These are phyloP conservation scores for Passer montanus DNA, from an alignment of 2,113 vertebrate species.

Conservation along the genomic window DNA sequence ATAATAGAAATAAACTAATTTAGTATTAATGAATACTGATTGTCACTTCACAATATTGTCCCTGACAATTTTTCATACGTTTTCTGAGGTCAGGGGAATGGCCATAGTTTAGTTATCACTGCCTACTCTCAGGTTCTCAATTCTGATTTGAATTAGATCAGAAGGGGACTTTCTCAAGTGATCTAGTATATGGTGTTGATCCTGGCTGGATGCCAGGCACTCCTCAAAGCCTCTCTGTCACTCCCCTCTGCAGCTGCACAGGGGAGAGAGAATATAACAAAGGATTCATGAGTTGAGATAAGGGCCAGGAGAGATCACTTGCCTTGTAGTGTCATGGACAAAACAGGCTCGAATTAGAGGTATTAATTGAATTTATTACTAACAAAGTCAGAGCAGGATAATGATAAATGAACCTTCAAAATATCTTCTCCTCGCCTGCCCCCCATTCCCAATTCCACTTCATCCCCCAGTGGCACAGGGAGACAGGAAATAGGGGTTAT, in stretches of 20 bases:
- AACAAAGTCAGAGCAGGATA: neutral
- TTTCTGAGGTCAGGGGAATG: neutral
- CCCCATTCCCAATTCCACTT: neutral
- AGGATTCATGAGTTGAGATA: neutral
- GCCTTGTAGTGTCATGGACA: neutral
- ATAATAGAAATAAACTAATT: neutral
- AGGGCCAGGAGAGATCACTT: neutral
- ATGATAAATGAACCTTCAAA: neutral
- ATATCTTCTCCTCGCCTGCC: neutral
- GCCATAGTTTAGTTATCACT: neutral
- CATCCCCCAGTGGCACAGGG: accelerated
- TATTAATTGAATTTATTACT: neutral
- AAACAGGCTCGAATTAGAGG: neutral
- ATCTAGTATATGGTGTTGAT: neutral
- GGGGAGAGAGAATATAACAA: neutral
- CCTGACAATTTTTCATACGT: neutral
- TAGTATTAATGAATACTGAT: neutral
- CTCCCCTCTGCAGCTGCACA: neutral
- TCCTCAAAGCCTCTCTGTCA: no score
- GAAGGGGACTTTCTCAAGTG: neutral
- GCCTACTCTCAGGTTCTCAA: neutral
- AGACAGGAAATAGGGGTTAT: neutral
- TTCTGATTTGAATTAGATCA: neutral
- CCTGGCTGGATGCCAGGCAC: neutral
- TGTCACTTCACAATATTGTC: neutral